Evolutionary conservation across 92 coral and sea anemone genomes (phyloP), one percentile per base, ranked within the genome.

Genomic region (Plumapathes pennacea): DNA sequence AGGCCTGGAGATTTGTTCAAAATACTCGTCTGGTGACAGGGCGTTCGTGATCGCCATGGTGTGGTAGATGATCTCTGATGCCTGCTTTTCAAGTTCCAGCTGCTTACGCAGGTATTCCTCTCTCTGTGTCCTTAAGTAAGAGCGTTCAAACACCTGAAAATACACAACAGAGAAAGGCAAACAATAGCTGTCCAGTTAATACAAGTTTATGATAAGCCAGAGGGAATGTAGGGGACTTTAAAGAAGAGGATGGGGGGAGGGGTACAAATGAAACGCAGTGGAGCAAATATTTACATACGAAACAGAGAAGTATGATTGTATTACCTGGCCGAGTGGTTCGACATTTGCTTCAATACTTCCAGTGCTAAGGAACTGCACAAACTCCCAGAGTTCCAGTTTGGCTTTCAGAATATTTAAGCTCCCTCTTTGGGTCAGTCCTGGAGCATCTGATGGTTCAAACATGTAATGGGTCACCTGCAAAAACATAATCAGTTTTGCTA

Each of bases 351-450:
- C 72, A 36, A 78, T 78, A n/a, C 51, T 60, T 12, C 85, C 85
- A 13, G 85, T 78, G 32, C 85, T 78, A 31, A 78, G 45, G 33
- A 61, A 78, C 25, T 78, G 85, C 32, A 78, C 80, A 49, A 78
- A 78, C 13, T 78, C 85, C 85, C 85, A 78, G 4, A 66, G 72
- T 30, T 78, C 79, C 36, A 78, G 37, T 8, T 43, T 46, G 2
- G 85, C 85, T 41, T 78, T 78, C 31, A 78, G 24, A 17, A 73
- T 38, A 6, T 67, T 52, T 17, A 78, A 73, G 36, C 58, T 78
- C 38, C 85, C 80, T 32, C 46, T 40, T 24, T 18, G 43, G 30
- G 51, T 72, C 15, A 78, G 67, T 10, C 58, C 62, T 5, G 85
- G 62, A 20, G 53, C 38, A 5, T 29, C 27, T 31, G 42, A 46